A percentile compares a stretch with the other conserved stretches of the same genome.
These are phyloP conservation scores for Melipona quadrifasciata DNA, from an alignment of 1,140 invertebrate genomes.

Conservation along the genomic window DNA sequence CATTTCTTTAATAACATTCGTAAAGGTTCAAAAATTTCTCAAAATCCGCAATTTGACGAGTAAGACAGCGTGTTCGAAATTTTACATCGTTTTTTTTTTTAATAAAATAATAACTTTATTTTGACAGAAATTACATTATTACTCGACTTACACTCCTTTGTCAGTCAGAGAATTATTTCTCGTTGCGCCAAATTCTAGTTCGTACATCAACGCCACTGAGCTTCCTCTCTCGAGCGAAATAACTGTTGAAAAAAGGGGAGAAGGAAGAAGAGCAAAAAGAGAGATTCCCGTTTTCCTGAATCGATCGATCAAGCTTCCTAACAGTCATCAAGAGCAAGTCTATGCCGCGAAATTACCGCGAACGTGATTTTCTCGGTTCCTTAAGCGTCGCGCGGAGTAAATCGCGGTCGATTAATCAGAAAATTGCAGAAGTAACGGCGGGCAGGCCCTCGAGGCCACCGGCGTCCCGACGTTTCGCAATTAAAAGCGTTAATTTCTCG, in stretches of 20 bases:
- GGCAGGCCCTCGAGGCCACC: constrained; percentile 26
- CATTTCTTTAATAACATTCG: too few species aligned
- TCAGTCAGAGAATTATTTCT: not conserved
- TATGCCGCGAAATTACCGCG: constrained; percentile 24
- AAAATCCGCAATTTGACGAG: too few species aligned
- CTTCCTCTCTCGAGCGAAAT: not conserved
- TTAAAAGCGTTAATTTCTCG: constrained; percentile 63
- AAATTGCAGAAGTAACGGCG: constrained; percentile 53
- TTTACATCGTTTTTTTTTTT: too few species aligned
- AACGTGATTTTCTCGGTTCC: constrained; percentile 56
- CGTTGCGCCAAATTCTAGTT: not conserved
- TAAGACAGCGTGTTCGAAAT: too few species aligned
- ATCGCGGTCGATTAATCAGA: constrained; percentile 66
- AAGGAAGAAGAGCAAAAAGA: not conserved
- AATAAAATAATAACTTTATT: too few species aligned
- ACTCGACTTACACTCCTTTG: too few species aligned
- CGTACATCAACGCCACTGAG: not conserved
- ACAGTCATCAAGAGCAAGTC: constrained; percentile 31
- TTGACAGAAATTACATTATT: too few species aligned
- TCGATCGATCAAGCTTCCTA: constrained; percentile 32
- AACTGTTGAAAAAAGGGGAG: not conserved
- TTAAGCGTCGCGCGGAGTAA: constrained; percentile 55
- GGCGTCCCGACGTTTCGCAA: constrained; percentile 54
- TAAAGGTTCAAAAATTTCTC: too few species aligned
- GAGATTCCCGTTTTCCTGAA: not conserved